Conservation (phyloP, 1,140 invertebrate genomes). For the Forficula auricularia region DNA sequence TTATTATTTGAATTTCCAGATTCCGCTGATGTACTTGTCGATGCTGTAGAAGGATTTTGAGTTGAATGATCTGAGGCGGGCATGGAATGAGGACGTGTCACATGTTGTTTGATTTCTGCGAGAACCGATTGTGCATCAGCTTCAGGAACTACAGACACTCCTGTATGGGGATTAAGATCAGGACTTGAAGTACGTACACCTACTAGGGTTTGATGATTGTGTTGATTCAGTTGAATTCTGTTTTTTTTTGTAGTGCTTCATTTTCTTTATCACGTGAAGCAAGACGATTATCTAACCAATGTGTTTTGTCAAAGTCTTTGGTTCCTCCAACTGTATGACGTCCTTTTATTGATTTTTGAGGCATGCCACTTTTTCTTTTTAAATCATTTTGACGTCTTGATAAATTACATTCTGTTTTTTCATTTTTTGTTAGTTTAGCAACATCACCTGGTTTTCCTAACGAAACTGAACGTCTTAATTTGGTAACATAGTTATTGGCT, state of each 20-base stretch:
- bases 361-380: conserved; percentile 57
- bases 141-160: no score
- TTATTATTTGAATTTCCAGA: no score
- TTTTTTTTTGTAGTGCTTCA: conserved; percentile 30
- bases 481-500: no score
- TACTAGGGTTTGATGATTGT: conserved; percentile 24
- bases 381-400: no score
- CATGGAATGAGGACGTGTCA: conserved; percentile 34
- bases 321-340: conserved; percentile 83
- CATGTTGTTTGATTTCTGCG: conserved; percentile 33
- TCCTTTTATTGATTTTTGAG: conserved; percentile 59
- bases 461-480: no score
- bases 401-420: conserved; percentile 64
- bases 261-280: conserved; percentile 25
- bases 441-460: no score
- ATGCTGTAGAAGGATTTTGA: conserved; percentile 34
- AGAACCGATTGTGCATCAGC: conserved; percentile 24
- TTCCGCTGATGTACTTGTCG: conserved; percentile 28
- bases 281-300: conserved; percentile 35
- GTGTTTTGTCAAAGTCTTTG: conserved; percentile 59
- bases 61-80: conserved; percentile 26
- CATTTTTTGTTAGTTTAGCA: conserved; percentile 55
- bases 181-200: conserved; percentile 40
- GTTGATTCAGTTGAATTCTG: conserved; percentile 24
- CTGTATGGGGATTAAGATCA: conserved; percentile 33